Evolutionary conservation across 2,797 vertebrate species (phyloP), one percentile per base, ranked within the genome.

Genomic region (Mastacembelus armatus): DNA sequence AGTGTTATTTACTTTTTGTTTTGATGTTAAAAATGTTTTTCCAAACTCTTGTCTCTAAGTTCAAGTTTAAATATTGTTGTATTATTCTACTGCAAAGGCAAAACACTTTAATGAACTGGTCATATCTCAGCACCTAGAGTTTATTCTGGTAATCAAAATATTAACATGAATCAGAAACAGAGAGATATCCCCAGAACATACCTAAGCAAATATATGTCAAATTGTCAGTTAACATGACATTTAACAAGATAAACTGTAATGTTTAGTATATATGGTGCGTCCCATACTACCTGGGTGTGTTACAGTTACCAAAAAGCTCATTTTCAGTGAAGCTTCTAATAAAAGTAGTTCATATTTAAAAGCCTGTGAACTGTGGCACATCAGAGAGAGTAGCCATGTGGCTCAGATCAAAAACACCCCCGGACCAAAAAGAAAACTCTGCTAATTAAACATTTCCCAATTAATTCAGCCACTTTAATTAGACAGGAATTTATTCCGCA

Each of bases 401-500:
- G 80, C 84, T 78, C 59, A 54, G 83, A 88, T 89, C 88, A 88
- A 86, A 91, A 87, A 85, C 87, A 85, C 65, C 64, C 66, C 75
- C 80, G 59, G 9, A 69, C 81, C 81, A 81, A 85, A 88, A 85
- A 80, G 82, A 87, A 88, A 88, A 83, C 80, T 83, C 78, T 32
- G 66, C 87, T 92, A 91, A 93, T 93, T 89, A 92, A 91, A 91
- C 44, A 74, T 82, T 86, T 90, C 77, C 86, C 66, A 75, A 91
- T 92, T 93, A 91, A 92, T 92, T 89, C 89, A 88, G 84, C 82
- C 74, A 43, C 66, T 84, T 81, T 92, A 92, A 93, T 93, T 90
- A 92, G 89, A 88, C 64, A 42, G 59, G 89, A 90, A 91, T 91
- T 91, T 89, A 88, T 92, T 91, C 88, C 51, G 78, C 88, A 89